Evolutionary conservation across 1,140 invertebrate species (phyloP), one percentile per base, ranked within the genome.

Genomic region (Zelostemma sp.): DNA sequence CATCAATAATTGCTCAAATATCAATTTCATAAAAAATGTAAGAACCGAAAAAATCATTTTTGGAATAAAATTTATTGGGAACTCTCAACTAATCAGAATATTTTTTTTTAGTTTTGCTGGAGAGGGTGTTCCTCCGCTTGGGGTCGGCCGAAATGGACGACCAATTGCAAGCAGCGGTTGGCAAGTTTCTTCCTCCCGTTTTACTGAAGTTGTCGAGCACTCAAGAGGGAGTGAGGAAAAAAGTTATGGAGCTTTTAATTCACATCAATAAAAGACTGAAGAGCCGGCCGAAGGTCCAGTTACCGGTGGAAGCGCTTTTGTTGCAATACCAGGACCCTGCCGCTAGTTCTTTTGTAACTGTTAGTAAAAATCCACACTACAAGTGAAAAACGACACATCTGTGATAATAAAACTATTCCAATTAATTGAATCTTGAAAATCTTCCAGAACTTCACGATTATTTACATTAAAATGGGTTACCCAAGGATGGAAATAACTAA

Each of bases 381-480:
- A n/a, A n/a, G n/a, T n/a, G n/a, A n/a, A n/a, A n/a, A n/a, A n/a
- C n/a, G n/a, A n/a, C n/a, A n/a, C n/a, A n/a, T n/a, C n/a, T n/a
- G n/a, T n/a, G n/a, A n/a, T n/a, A n/a, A n/a, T n/a, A n/a, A n/a
- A n/a, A n/a, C n/a, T n/a, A n/a, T n/a, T n/a, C n/a, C n/a, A n/a
- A n/a, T n/a, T 38, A 35, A 35, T 28, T 28, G 25, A 28, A 4
- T 14, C n/a, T 46, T 62, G 1, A 38, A 16, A 17, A 28, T 35
- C 21, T 55, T 43, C 14, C 86, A 96, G 91, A 98, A 98, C 85
- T 97, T 98, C 80, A 92, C 94, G 40, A 94, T 97, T 51, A 95
- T 97, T 75, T 98, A 97, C 77, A 93, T 97, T 40, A 96, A 95
- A 82, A 90, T 97, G 89, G 95, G 95, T 12, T 97, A 91, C 87